Base-by-base conservation (phyloP, 2,113 vertebrate genomes). In the Lophochroa leadbeateri region DNA sequence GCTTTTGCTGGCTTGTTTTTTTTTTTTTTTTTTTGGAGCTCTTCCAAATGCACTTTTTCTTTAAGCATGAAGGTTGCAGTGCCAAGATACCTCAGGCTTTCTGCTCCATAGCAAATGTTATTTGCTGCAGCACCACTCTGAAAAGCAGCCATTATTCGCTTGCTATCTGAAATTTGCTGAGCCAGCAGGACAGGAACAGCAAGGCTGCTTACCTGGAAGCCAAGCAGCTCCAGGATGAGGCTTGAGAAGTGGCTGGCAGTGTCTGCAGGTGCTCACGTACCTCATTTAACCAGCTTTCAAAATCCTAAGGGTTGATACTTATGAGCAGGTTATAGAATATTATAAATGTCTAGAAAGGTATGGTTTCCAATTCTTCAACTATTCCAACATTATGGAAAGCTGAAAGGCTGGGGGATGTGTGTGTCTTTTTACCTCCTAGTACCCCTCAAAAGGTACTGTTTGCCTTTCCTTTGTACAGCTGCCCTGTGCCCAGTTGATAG, bases 131-230 rank as follows among this genome's bases (percentile, higher is more conserved):
- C 80, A 82, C 55, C 1, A 10, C 71, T 92, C 65, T 90, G 94
- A 94, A 86, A 81, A 81, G 86, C 95, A 93, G 86, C 90, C 93
- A 90, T 93, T 85, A 92, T 92, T 97, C 0, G 1, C 64, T 64
- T 77, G 72, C 85, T 75, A 5, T 76, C 52, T 79, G 90, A 81
- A 91, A 83, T 88, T 31, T 94, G 95, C 96, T 97, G 96, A 96
- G 94, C 58, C 67, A 88, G 92, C 94, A 94, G 65, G 43, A 84
- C 76, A 61, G 82, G 90, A 93, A 15, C 4, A 29, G 75, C 4
- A 2, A 77, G 60, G 60, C 94, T 92, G 90, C 90, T 94, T 92
- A 96, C 95, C 95, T 96, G 87, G 78, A 57, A 95, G 76, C 72
- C 2, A 12, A 33, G 85, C 82, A 75, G 82, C 79, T 86, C 75